Evolutionary conservation across 2,888 invertebrate species (phyloP), one percentile per base, ranked within the genome.

Genomic region (Thecocarcelia acutangulata): DNA sequence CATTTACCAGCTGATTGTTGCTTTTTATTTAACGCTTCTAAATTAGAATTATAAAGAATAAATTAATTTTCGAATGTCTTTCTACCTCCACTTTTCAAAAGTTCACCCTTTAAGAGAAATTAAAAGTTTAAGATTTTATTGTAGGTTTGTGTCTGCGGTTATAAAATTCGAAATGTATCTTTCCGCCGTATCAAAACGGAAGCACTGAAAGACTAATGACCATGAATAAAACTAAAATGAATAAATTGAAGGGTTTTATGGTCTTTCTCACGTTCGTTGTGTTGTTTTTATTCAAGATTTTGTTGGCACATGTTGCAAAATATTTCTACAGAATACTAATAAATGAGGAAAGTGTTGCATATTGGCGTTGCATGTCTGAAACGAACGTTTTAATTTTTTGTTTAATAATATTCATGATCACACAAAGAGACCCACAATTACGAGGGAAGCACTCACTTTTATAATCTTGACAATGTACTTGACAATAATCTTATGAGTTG

Each of bases 391-490:
- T 37, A 50, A 33, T 37, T 3, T 33, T 33, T 24, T 24, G 3
- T 24, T 5, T 1, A 33, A 50, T n/a, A 9, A 17, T 17, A 17
- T 72, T 61, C 6, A 5, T 61, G n/a, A 42, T 21, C 40, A 50
- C 37, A 13, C 17, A 19, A 21, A 52, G 11, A 13, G 28, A 66
- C 48, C 48, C 48, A 15, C 8, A 33, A 11, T 6, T 42, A 28
- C 66, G 17, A 66, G 48, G 64, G 6, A 33, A 33, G 19, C 50
- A 37, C 1, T 37, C 19, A 21, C 19, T 11, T 42, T 24, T 37
- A 24, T 56, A 48, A 8, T 56, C 78, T 82, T 82, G 81, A 72
- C 81, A 82, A 69, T 82, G 81, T 82, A 82, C 81, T 82, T 82
- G 81, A 78, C 69, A 66, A 78, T 74, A 68, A 74, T 74, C 69